These are phyloP conservation scores for Phorcus lineatus DNA, from an alignment of 2,888 invertebrate species.

Conservation along the genomic window DNA sequence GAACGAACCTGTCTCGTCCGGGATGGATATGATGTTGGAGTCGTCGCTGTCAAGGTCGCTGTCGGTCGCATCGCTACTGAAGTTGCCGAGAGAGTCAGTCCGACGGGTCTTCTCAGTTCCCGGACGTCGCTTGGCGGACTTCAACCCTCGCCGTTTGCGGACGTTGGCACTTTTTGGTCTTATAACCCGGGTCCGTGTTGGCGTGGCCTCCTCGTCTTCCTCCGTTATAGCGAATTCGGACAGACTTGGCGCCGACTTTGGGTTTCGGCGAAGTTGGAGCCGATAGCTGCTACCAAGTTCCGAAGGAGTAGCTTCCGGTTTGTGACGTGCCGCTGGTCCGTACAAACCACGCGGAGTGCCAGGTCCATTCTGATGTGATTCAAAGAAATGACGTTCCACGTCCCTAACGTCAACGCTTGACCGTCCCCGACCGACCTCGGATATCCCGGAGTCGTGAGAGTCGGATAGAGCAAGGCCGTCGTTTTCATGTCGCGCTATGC, in stretches of 20 bases:
- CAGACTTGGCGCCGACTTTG: neutral
- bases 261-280: neutral
- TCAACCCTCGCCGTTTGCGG: conserved; percentile 3
- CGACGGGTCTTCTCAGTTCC: conserved; percentile 14
- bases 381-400: conserved; percentile 19
- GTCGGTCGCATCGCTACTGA: conserved; percentile 39
- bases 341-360: neutral
- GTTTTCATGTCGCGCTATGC: neutral
- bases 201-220: conserved; percentile 18
- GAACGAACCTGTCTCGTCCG: conserved; percentile 55
- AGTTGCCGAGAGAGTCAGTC: conserved; percentile 26
- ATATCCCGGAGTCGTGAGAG: conserved; percentile 12
- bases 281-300: neutral
- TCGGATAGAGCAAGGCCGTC: neutral
- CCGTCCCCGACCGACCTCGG: conserved; percentile 12
- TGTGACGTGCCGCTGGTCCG: neutral
- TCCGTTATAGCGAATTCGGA: conserved; percentile 17
- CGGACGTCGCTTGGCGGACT: neutral
- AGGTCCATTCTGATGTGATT: neutral
- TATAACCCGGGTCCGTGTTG: neutral
- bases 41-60: conserved; percentile 51
- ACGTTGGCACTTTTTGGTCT: conserved; percentile 21
- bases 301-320: neutral
- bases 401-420: neutral
- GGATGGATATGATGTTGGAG: conserved; percentile 59